These are phyloP conservation scores for Python bivittatus DNA, from an alignment of 2,113 vertebrate species.

Conservation along the genomic window DNA sequence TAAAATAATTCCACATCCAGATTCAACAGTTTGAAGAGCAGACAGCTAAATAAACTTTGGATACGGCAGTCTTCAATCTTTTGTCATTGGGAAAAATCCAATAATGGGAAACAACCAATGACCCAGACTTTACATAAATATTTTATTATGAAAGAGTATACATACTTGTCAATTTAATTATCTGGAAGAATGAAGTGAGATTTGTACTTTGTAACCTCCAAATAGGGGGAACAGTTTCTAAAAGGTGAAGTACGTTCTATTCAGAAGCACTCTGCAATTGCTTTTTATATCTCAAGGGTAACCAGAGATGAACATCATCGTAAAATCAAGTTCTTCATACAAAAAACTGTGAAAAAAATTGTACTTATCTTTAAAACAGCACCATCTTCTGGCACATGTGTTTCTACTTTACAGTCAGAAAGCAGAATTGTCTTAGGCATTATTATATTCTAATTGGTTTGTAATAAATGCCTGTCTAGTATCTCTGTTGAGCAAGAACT, in stretches of 20 bases:
- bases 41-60: background rate
- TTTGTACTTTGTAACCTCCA: background rate
- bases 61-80: background rate
- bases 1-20: background rate
- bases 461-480: background rate
- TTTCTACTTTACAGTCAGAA: slow-evolving; percentile 23
- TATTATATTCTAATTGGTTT: slow-evolving; percentile 10
- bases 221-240: background rate
- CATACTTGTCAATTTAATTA: background rate
- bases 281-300: background rate
- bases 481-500: background rate
- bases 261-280: background rate
- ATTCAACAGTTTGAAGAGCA: background rate
- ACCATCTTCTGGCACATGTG: slow-evolving; percentile 65
- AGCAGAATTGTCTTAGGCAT: background rate
- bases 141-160: background rate
- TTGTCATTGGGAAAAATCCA: background rate
- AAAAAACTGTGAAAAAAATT: background rate
- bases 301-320: background rate
- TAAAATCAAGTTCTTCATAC: slow-evolving; percentile 21
- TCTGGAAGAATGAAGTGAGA: background rate
- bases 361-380: slow-evolving; percentile 64
- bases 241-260: background rate
- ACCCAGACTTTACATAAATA: background rate
- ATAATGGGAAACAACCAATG: background rate